Percentiles rank a stretch among this genome's conserved stretches.
Evolutionary conservation across 2,888 invertebrate genomes (phyloP).

Genomic region (Thumatha senex): DNA sequence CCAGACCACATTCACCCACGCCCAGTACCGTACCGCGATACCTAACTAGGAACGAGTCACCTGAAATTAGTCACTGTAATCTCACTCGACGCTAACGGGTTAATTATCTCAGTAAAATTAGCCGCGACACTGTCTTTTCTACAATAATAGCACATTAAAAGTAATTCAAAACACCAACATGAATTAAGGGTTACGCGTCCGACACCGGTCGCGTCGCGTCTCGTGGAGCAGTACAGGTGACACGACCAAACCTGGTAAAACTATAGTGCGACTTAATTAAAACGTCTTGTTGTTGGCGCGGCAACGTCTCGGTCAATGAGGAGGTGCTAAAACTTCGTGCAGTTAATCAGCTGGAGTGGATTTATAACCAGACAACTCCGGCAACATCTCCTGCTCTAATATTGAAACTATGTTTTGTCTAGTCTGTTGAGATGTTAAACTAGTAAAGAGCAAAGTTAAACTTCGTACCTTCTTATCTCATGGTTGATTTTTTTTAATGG

Average conservation of each 20-base stretch:
- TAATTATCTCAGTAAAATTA: slow-evolving; percentile 44
- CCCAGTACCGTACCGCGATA: no score
- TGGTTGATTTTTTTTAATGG: no score
- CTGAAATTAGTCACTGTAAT: slow-evolving; percentile 35
- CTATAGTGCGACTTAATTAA: slow-evolving; percentile 58
- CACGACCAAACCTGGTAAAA: slow-evolving; percentile 41
- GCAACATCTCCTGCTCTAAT: slow-evolving; percentile 1
- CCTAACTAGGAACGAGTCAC: slow-evolving; percentile 14
- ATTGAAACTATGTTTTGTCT: slow-evolving; percentile 18
- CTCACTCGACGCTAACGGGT: slow-evolving; percentile 39
- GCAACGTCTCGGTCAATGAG: slow-evolving; percentile 25
- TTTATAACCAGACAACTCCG: slow-evolving; percentile 30
- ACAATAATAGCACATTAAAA: slow-evolving; percentile 42
- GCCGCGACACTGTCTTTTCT: slow-evolving; percentile 39
- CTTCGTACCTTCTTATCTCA: no score
- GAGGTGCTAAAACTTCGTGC: slow-evolving; percentile 30
- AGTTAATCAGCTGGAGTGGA: slow-evolving; percentile 40
- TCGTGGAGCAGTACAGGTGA: slow-evolving; percentile 6
- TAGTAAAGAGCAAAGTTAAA: no score
- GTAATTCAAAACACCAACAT: slow-evolving; percentile 33
- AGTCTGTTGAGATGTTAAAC: no score
- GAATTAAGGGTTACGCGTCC: slow-evolving; percentile 12
- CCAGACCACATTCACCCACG: no score
- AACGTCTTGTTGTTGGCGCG: slow-evolving; percentile 40
- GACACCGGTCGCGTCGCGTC: not conserved